Conservation (phyloP, 2,797 vertebrate genomes). For the Clarias pachynema region DNA sequence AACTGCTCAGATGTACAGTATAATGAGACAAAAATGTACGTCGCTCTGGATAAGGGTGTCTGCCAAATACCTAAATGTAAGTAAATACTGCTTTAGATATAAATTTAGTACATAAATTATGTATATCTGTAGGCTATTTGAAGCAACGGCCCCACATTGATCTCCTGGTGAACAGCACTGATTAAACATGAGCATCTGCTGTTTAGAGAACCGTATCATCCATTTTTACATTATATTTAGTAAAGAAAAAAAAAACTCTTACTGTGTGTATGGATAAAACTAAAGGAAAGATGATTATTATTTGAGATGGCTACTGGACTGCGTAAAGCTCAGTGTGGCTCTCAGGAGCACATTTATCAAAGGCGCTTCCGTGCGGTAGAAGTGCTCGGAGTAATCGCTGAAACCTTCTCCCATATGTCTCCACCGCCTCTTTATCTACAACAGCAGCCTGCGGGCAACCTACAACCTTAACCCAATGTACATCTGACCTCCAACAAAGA, state of each 20-base stretch:
- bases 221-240: neutral
- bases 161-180: neutral
- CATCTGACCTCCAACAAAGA: slow-evolving; percentile 52
- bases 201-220: neutral
- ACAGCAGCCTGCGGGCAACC: slow-evolving; percentile 64
- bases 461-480: slow-evolving; percentile 65
- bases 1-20: too few species aligned
- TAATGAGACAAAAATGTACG: too few species aligned
- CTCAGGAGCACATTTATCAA: slow-evolving; percentile 43
- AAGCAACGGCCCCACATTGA: neutral
- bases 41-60: too few species aligned
- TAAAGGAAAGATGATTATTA: slow-evolving; percentile 5
- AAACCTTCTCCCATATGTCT: slow-evolving; percentile 50
- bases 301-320: slow-evolving; percentile 12
- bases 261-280: slow-evolving; percentile 1
- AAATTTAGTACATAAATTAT: neutral
- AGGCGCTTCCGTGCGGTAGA: slow-evolving; percentile 41
- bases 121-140: neutral
- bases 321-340: slow-evolving; percentile 20
- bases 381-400: slow-evolving; percentile 48
- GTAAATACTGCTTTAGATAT: too few species aligned
- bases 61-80: too few species aligned
- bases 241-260: slow-evolving; percentile 18
- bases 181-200: neutral
- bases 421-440: slow-evolving; percentile 68